Conservation (phyloP, 2,797 vertebrate genomes). For the Smutsia temminckii region DNA sequence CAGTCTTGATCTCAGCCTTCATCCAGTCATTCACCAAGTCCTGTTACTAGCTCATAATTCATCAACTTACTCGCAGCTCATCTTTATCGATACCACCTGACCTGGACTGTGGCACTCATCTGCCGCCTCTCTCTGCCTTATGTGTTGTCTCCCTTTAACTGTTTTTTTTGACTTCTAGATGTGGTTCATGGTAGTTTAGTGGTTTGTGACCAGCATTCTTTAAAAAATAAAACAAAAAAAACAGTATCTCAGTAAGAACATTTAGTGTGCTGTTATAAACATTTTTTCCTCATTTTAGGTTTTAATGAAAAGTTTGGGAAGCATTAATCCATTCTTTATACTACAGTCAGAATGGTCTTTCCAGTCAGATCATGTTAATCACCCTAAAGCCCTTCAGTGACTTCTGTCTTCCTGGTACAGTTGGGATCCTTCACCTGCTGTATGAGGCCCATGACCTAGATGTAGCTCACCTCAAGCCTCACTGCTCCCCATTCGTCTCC, state of each 20-base stretch:
- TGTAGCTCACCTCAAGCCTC: not conserved
- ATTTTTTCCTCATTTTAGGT: not conserved
- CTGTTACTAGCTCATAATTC: not conserved
- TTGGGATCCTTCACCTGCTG: not conserved
- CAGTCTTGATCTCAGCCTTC: not conserved
- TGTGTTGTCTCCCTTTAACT: not conserved
- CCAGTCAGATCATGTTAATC: not conserved
- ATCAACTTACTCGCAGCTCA: not conserved
- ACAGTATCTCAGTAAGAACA: not conserved
- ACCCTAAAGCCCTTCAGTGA: constrained; percentile 9
- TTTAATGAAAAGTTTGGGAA: constrained; percentile 8
- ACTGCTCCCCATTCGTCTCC: not conserved
- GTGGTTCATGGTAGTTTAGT: not conserved
- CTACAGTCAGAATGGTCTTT: constrained; percentile 7
- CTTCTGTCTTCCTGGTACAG: not conserved
- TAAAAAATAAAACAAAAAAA: not conserved
- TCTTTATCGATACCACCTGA: not conserved
- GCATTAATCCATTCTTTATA: not conserved
- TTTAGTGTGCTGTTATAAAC: not conserved
- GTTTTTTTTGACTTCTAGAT: not conserved
- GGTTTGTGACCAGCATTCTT: not conserved
- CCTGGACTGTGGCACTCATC: not conserved
- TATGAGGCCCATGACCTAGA: not conserved
- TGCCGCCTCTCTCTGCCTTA: not conserved
- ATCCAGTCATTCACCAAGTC: not conserved